These are phyloP conservation scores for Carterocephalus palaemon DNA, from an alignment of 2,888 invertebrate species.

Conservation along the genomic window DNA sequence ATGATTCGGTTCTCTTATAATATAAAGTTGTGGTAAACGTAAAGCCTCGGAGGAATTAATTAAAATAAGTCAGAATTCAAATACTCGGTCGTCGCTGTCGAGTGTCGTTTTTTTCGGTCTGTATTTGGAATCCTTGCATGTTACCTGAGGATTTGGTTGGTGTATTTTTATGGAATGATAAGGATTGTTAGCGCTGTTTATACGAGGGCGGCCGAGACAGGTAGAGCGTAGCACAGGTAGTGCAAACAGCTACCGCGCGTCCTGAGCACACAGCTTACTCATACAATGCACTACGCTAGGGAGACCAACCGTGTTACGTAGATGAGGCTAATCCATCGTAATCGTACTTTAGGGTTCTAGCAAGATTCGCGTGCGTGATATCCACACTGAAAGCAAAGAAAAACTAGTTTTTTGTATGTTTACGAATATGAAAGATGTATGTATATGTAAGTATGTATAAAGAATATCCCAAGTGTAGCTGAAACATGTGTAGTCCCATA, in stretches of 20 bases:
- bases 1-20: constrained; percentile 58
- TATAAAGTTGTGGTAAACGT: constrained; percentile 63
- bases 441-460: too few species aligned
- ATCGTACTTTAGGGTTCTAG: too few species aligned
- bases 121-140: constrained; percentile 47
- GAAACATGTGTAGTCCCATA: too few species aligned
- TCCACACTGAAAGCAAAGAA: too few species aligned
- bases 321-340: constrained; percentile 1
- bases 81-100: constrained; percentile 25
- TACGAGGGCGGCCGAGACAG: constrained; percentile 37
- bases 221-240: constrained; percentile 76
- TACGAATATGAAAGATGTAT: too few species aligned
- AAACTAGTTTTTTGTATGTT: too few species aligned
- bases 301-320: constrained; percentile 33
- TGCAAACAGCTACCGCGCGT: constrained; percentile 68
- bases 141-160: constrained; percentile 57
- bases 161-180: constrained; percentile 68
- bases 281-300: constrained; percentile 45
- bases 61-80: constrained; percentile 34
- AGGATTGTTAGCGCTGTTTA: constrained; percentile 53
- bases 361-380: too few species aligned
- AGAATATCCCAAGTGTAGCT: too few species aligned
- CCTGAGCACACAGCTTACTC: constrained; percentile 68
- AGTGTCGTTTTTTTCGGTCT: constrained; percentile 42
- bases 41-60: constrained; percentile 45